These are phyloP conservation scores for Diarsia mendica DNA, from an alignment of 2,888 invertebrate genomes.

Conservation along the genomic window DNA sequence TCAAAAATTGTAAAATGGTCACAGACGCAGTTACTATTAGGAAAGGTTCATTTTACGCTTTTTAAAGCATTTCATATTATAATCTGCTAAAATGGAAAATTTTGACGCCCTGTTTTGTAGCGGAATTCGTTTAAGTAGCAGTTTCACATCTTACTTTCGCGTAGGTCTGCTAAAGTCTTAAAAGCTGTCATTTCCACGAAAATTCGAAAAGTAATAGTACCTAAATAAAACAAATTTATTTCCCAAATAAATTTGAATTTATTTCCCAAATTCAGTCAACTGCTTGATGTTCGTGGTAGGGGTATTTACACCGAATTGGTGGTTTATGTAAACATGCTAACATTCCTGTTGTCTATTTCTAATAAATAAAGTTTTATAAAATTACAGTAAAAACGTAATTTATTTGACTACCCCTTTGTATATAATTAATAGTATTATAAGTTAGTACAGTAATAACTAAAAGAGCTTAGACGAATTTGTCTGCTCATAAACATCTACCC, in stretches of 20 bases:
- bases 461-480: no score
- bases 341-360: constrained; percentile 65
- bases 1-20: no score
- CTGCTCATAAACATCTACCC: no score
- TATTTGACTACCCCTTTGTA: constrained; percentile 5
- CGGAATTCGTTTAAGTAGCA: background rate
- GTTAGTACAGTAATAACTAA: no score
- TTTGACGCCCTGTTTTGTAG: no score
- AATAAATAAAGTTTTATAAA: constrained; percentile 59
- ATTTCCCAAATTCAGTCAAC: background rate
- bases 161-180: background rate
- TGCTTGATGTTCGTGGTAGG: background rate
- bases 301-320: background rate
- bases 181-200: background rate
- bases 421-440: background rate
- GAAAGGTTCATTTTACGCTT: no score
- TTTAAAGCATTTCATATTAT: no score
- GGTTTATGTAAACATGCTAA: constrained; percentile 18
- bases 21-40: no score
- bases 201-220: background rate
- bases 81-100: no score
- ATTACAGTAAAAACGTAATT: background rate
- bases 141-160: background rate
- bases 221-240: no score
- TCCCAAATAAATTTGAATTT: no score